Evolutionary conservation across 2,797 vertebrate genomes (phyloP).

Genomic region (Pogoniulus pusillus): DNA sequence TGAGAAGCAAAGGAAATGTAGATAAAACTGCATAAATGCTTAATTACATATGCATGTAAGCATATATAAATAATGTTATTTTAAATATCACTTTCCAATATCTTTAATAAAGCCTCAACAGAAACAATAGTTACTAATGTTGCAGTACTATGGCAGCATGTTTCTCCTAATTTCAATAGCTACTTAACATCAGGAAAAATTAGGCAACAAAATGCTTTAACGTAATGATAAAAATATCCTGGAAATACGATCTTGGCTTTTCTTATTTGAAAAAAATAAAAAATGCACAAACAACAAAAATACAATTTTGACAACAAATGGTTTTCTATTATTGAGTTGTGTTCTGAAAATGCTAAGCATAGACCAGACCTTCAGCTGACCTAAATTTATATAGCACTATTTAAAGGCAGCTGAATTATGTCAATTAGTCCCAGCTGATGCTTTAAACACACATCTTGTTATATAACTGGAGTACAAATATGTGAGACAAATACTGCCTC

Average conservation of each 20-base stretch:
- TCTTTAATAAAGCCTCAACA: background rate
- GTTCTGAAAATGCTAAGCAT: slow-evolving; percentile 30
- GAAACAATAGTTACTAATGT: background rate
- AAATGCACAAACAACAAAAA: background rate
- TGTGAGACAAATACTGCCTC: background rate
- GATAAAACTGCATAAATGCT: background rate
- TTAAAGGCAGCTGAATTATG: slow-evolving; percentile 46
- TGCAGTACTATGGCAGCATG: background rate
- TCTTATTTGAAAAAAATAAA: background rate
- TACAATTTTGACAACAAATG: slow-evolving; percentile 28
- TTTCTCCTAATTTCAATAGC: background rate
- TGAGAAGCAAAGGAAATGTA: background rate
- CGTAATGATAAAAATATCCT: background rate
- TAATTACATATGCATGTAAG: background rate
- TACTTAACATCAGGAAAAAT: background rate
- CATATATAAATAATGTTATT: background rate
- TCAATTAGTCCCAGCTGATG: slow-evolving; percentile 53
- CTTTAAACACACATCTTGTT: slow-evolving; percentile 5
- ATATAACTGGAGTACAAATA: slow-evolving; percentile 13
- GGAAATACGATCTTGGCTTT: background rate
- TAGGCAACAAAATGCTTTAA: background rate
- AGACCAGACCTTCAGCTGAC: slow-evolving; percentile 27
- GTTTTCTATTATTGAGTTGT: background rate
- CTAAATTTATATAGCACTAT: slow-evolving; percentile 33
- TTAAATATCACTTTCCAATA: background rate